phyloP scores from a whole-genome alignment of 1,140 invertebrate genomes.

The Cotesia vestalis region DNA sequence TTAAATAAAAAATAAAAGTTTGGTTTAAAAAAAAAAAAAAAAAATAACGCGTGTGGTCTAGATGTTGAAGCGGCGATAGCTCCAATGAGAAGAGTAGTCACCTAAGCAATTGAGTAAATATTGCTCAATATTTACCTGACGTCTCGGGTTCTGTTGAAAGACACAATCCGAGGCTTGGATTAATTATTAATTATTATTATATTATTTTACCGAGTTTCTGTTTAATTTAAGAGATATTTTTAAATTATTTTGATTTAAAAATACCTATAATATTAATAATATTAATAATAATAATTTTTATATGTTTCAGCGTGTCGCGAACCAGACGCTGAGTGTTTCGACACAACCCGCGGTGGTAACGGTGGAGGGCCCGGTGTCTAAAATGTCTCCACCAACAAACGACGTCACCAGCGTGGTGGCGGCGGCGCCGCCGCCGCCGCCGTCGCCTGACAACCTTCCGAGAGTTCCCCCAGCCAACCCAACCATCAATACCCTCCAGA shows the following conservation, averaged over 20 bases:
- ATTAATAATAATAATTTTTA: conserved; percentile 6
- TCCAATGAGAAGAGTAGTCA: neutral
- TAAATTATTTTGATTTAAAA: too few species aligned
- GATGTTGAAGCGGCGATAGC: too few species aligned
- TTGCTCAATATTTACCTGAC: conserved; percentile 7
- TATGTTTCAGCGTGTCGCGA: conserved; percentile 63
- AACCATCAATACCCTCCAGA: conserved; percentile 52
- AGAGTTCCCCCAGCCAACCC: conserved; percentile 52
- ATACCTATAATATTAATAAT: too few species aligned
- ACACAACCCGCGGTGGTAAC: conserved; percentile 63
- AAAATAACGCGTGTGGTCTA: too few species aligned
- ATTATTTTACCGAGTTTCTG: neutral
- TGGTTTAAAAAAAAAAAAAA: too few species aligned
- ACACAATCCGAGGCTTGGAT: neutral
- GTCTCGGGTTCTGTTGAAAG: conserved; percentile 21
- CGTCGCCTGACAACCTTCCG: conserved; percentile 49
- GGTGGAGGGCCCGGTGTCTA: conserved; percentile 64
- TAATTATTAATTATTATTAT: conserved; percentile 2
- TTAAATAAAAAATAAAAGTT: too few species aligned
- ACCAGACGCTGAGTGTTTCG: conserved; percentile 64
- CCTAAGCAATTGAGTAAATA: conserved; percentile 37
- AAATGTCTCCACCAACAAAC: conserved; percentile 66
- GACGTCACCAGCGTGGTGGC: conserved; percentile 61
- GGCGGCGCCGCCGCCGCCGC: conserved; percentile 45
- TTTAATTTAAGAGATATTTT: too few species aligned